These are phyloP conservation scores for Myotis findleyi DNA, from an alignment of 2,797 vertebrate species.

Conservation along the genomic window DNA sequence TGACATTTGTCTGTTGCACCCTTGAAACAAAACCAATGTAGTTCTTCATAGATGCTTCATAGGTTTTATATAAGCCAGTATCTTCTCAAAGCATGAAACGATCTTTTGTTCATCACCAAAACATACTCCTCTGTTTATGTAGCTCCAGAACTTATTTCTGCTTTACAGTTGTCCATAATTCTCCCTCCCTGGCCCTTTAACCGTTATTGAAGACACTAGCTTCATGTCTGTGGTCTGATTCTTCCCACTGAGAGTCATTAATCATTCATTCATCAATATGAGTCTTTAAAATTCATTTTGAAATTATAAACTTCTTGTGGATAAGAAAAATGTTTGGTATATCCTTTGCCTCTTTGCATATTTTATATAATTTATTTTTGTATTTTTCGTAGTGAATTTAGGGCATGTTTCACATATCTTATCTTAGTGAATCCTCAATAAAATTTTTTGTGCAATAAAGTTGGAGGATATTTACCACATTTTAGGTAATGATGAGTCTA, in stretches of 20 bases:
- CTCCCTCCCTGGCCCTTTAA: neutral
- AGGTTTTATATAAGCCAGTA: neutral
- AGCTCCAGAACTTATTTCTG: conserved; percentile 7
- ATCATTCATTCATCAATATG: neutral
- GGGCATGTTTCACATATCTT: neutral
- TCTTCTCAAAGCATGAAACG: neutral
- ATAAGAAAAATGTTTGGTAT: neutral
- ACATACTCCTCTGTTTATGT: neutral
- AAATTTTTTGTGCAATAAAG: neutral
- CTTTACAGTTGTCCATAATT: neutral
- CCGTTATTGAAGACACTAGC: neutral
- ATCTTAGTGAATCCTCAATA: neutral
- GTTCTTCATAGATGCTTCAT: neutral
- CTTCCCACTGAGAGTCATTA: neutral
- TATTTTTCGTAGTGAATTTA: neutral
- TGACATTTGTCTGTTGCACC: neutral
- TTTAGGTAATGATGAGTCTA: neutral
- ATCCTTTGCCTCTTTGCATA: neutral
- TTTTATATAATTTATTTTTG: conserved; percentile 15
- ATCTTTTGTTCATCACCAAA: neutral
- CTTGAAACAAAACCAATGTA: neutral
- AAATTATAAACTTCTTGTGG: neutral
- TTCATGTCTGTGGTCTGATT: neutral
- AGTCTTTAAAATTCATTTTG: neutral
- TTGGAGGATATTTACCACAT: neutral